These are phyloP conservation scores for Metridium senile DNA, from an alignment of 92 coral and sea anemone species.

Conservation along the genomic window DNA sequence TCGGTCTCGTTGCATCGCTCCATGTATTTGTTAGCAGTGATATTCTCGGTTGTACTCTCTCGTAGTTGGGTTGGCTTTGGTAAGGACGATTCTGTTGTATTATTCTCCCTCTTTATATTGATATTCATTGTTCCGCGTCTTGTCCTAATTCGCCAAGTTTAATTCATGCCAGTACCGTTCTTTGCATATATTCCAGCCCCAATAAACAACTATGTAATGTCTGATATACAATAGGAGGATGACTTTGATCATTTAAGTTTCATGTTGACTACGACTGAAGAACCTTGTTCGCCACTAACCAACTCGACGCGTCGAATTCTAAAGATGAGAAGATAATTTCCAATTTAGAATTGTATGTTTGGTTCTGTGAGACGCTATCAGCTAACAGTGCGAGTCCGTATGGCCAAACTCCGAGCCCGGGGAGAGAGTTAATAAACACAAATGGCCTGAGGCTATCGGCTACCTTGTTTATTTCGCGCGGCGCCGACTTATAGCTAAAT, in stretches of 20 bases:
- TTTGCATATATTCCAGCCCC: neutral
- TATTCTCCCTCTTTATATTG: conserved; percentile 18
- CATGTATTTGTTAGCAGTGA: neutral
- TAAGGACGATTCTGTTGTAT: neutral
- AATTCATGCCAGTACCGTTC: neutral
- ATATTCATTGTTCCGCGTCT: conserved; percentile 3
- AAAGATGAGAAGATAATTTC: conserved; percentile 7
- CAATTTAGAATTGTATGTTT: conserved; percentile 8
- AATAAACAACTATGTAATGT: neutral
- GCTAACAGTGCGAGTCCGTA: conserved; percentile 27
- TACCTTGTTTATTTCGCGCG: conserved; percentile 40
- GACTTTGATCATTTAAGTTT: too few relatives aligned
- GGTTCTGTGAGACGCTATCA: conserved; percentile 33
- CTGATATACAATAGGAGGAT: too few relatives aligned
- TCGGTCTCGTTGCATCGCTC: neutral
- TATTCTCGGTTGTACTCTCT: neutral
- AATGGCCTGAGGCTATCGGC: conserved; percentile 36
- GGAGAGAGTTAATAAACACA: conserved; percentile 31
- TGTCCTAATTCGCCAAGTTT: neutral
- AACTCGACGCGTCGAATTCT: neutral
- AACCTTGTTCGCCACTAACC: too few relatives aligned
- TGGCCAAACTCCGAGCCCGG: conserved; percentile 47
- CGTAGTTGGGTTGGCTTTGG: neutral
- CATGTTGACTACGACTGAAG: neutral
- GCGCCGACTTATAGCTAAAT: conserved; percentile 36